phyloP scores from a whole-genome alignment of 2,113 vertebrate species.

The Marmota monax region DNA sequence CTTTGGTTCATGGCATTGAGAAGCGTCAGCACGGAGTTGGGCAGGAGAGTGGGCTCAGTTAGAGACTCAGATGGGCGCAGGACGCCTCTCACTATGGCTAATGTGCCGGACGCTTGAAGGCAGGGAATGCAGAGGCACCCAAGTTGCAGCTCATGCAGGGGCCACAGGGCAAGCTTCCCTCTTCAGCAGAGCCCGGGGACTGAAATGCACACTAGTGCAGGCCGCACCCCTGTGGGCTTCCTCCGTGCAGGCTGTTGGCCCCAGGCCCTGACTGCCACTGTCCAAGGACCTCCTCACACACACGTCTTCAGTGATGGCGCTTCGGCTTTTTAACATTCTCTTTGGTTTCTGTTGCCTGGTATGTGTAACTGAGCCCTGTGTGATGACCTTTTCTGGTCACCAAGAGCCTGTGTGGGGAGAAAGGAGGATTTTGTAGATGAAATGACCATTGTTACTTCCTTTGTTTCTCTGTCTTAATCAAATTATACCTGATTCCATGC shows the following conservation, averaged over 20 bases:
- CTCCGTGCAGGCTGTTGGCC: not conserved
- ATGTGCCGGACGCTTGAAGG: not conserved
- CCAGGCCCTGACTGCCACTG: too few species aligned
- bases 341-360: constrained; percentile 68
- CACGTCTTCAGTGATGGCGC: constrained; percentile 67
- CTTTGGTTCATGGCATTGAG: not conserved
- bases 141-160: too few species aligned
- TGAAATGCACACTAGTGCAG: not conserved
- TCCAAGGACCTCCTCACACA: constrained; percentile 42
- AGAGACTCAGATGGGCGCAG: not conserved
- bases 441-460: constrained; percentile 45
- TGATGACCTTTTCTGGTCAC: constrained; percentile 70
- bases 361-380: constrained; percentile 65
- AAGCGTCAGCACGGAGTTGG: accelerated
- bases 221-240: not conserved
- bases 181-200: not conserved
- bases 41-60: not conserved
- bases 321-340: constrained; percentile 71
- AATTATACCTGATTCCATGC: constrained; percentile 57
- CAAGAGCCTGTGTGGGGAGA: not conserved
- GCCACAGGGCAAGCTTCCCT: not conserved
- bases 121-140: not conserved
- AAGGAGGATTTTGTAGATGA: constrained; percentile 62
- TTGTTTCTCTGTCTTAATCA: constrained; percentile 67
- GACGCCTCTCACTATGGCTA: accelerated